These are phyloP conservation scores for Chondrilla cf. caribensis DNA, from an alignment of 37 sponge, comb jelly and placozoan species.

Conservation along the genomic window DNA sequence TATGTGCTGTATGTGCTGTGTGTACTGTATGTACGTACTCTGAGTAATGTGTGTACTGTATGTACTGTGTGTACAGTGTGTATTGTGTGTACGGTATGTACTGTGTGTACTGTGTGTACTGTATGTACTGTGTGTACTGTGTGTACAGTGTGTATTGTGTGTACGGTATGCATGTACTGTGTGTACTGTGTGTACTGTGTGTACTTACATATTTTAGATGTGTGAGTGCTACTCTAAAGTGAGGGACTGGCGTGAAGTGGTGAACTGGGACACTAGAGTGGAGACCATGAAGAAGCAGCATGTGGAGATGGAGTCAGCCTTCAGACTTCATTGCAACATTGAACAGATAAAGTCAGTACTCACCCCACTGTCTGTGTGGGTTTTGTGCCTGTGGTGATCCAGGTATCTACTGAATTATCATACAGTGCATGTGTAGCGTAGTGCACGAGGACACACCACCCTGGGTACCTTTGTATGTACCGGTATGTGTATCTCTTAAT, in stretches of 20 bases:
- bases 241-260: conserved; percentile 68
- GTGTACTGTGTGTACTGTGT: conserved; percentile 3
- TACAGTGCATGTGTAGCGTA: neutral
- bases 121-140: neutral
- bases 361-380: neutral
- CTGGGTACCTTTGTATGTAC: neutral
- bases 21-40: neutral
- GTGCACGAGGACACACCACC: neutral
- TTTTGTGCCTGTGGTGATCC: neutral
- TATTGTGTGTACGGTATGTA: neutral
- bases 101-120: conserved; percentile 1
- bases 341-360: conserved; percentile 52
- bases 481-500: neutral
- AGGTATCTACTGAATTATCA: too few relatives aligned
- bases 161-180: too few relatives aligned
- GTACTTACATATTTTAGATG: conserved; percentile 35
- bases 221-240: conserved; percentile 73
- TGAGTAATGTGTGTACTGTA: neutral
- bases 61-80: neutral
- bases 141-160: too few relatives aligned
- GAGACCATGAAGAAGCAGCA: conserved; percentile 33
- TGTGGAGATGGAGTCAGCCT: conserved; percentile 30
- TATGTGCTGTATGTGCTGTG: neutral
- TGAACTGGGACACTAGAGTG: conserved; percentile 50
- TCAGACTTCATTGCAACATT: conserved; percentile 54